phyloP scores from a whole-genome alignment of 2,888 invertebrate genomes.

The Eupsilia transversa region DNA sequence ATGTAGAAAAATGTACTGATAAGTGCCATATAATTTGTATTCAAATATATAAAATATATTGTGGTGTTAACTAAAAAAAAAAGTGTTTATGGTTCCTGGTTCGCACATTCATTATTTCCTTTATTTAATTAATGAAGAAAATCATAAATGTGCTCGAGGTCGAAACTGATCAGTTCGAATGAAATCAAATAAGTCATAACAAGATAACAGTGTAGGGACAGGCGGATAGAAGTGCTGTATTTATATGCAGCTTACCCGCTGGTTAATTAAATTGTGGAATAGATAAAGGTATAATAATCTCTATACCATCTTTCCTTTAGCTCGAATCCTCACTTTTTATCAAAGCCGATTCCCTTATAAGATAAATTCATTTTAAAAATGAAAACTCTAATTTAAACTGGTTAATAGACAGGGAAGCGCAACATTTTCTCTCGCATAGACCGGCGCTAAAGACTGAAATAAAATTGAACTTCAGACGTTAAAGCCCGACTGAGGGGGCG shows the following conservation, averaged over 20 bases:
- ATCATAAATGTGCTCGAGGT: background rate
- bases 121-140: background rate
- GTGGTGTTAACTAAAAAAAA: too few species aligned
- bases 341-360: conserved; percentile 41
- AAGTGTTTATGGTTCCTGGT: too few species aligned
- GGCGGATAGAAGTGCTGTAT: background rate
- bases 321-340: conserved; percentile 39
- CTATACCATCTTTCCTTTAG: background rate
- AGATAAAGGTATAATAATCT: background rate
- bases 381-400: conserved; percentile 80
- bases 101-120: background rate
- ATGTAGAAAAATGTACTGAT: background rate
- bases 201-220: background rate
- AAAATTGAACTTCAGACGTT: conserved; percentile 81
- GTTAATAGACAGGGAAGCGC: conserved; percentile 81
- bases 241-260: background rate
- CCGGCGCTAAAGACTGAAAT: conserved; percentile 74
- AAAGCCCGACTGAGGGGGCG: conserved; percentile 56
- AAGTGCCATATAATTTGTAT: background rate
- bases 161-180: background rate
- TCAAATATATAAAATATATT: background rate
- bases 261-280: conserved; percentile 17
- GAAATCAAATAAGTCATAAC: background rate
- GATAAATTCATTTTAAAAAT: conserved; percentile 75
- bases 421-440: conserved; percentile 77